A percentile compares a stretch with the other conserved stretches of the same genome.
phyloP scores from a whole-genome alignment of 1,140 invertebrate genomes.

The Paraescarpia echinospica region DNA sequence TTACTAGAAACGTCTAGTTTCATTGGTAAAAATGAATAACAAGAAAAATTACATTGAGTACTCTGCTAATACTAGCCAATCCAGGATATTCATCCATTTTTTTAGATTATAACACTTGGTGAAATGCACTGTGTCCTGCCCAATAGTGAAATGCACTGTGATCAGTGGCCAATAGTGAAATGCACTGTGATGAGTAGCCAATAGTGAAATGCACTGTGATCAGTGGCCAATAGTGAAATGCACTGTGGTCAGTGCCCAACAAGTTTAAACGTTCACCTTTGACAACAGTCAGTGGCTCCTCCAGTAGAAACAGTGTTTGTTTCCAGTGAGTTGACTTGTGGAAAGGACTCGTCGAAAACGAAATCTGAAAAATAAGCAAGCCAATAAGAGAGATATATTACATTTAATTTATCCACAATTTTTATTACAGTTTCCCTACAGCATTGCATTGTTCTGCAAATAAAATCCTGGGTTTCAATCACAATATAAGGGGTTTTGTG shows the following conservation, averaged over 20 bases:
- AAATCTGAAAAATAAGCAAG: conserved; percentile 39
- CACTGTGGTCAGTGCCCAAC: background rate
- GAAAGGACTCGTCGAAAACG: conserved; percentile 60
- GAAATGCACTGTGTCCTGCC: no score
- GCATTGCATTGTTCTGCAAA: no score
- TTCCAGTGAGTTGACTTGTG: conserved; percentile 56
- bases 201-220: no score
- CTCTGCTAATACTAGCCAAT: background rate
- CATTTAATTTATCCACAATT: conserved; percentile 19
- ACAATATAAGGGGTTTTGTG: background rate
- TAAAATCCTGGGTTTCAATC: background rate
- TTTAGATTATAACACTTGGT: no score
- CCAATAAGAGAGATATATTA: background rate
- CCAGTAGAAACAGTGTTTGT: conserved; percentile 54
- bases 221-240: no score
- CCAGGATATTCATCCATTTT: conserved; percentile 28
- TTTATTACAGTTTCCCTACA: background rate
- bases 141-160: no score
- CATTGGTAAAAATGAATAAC: background rate
- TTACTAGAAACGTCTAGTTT: background rate
- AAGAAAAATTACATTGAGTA: background rate
- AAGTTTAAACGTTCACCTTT: conserved; percentile 63
- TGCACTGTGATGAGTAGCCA: no score
- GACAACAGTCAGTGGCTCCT: conserved; percentile 69
- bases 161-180: no score